phyloP scores from a whole-genome alignment of 2,113 vertebrate genomes.

The Zosterops japonicus region DNA sequence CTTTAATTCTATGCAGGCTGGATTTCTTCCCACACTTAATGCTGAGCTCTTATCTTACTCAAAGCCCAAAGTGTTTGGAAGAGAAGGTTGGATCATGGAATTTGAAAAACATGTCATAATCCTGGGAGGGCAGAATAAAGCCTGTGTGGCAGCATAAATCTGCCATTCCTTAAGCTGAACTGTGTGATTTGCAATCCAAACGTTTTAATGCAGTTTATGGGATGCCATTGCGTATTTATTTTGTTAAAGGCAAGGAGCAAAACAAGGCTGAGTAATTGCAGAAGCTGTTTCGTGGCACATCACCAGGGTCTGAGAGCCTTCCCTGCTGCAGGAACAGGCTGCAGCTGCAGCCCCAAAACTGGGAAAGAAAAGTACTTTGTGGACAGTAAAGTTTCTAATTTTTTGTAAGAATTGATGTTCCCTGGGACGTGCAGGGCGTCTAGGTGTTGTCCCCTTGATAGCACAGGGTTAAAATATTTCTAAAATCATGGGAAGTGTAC shows the following conservation, averaged over 20 bases:
- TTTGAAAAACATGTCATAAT: neutral
- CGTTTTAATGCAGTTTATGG: neutral
- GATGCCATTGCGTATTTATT: neutral
- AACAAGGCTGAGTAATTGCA: neutral
- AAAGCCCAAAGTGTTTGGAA: neutral
- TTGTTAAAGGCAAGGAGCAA: neutral
- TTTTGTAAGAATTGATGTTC: neutral
- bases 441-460: neutral
- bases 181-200: neutral
- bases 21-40: slow-evolving; percentile 3
- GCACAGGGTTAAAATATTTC: too few species aligned
- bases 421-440: accelerated
- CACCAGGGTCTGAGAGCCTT: neutral
- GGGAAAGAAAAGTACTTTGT: neutral
- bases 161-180: neutral
- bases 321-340: neutral
- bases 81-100: neutral
- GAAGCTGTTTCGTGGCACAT: accelerated
- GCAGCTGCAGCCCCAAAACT: neutral
- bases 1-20: slow-evolving; percentile 7
- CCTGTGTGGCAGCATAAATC: neutral
- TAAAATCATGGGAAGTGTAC: too few species aligned
- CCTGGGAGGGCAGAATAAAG: neutral
- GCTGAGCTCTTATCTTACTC: neutral
- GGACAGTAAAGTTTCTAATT: accelerated